Conservation (phyloP, 2,888 invertebrate genomes). For the Sinopyrophorus schimmeli region DNA sequence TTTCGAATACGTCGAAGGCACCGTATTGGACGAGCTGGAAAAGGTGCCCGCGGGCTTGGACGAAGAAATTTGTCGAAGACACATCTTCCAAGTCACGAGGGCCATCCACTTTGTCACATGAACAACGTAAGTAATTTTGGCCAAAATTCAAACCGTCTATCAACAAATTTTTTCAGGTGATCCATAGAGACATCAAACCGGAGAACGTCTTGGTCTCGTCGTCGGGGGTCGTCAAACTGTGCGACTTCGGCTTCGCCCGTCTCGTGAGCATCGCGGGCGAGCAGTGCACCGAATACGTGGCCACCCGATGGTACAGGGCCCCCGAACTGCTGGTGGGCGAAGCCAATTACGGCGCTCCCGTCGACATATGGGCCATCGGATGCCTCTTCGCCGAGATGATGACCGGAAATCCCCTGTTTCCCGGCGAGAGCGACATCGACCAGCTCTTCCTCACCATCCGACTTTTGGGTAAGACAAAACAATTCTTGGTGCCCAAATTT, state of each 20-base stretch:
- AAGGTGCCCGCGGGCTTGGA: constrained; percentile 71
- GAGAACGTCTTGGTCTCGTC: constrained; percentile 85
- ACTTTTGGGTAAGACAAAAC: constrained; percentile 66
- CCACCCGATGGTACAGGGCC: constrained; percentile 87
- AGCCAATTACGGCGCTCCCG: constrained; percentile 70
- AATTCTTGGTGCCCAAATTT: background rate
- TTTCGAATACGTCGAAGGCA: constrained; percentile 86
- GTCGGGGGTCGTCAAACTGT: constrained; percentile 82
- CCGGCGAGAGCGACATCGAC: constrained; percentile 89
- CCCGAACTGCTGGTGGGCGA: constrained; percentile 86
- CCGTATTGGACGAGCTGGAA: constrained; percentile 82
- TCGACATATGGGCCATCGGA: constrained; percentile 88
- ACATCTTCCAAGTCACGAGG: constrained; percentile 80
- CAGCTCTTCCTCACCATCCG: constrained; percentile 82
- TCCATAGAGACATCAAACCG: constrained; percentile 88
- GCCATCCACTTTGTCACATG: constrained; percentile 79
- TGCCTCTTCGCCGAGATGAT: constrained; percentile 85
- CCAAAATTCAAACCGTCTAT: background rate
- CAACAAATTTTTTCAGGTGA: constrained; percentile 61
- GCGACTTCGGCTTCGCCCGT: constrained; percentile 88
- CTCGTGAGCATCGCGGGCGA: constrained; percentile 72
- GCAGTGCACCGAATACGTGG: constrained; percentile 87
- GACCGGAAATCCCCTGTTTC: constrained; percentile 83
- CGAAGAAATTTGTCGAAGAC: constrained; percentile 71
- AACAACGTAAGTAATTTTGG: constrained; percentile 66